These are phyloP conservation scores for Accipiter cooperii DNA, from an alignment of 2,113 vertebrate genomes.

Conservation along the genomic window DNA sequence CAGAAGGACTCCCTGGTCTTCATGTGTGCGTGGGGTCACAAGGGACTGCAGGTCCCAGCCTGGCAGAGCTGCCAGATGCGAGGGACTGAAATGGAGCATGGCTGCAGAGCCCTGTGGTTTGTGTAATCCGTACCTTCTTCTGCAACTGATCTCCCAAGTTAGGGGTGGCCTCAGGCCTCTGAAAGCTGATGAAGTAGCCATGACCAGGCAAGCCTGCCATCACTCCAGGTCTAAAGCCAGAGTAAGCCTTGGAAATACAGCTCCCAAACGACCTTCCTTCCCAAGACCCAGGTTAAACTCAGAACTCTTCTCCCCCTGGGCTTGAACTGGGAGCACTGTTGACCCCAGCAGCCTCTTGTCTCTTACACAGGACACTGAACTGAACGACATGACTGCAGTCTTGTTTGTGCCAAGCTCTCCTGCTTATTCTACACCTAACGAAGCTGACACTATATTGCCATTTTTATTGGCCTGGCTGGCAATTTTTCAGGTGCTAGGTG, in stretches of 20 bases:
- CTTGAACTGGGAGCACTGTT: neutral
- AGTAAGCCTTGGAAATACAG: neutral
- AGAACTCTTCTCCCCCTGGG: neutral
- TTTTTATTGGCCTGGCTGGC: slow-evolving; percentile 31
- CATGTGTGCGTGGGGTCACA: neutral
- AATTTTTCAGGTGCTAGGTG: slow-evolving; percentile 25
- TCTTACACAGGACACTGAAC: neutral
- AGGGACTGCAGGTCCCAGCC: neutral
- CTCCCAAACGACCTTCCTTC: neutral
- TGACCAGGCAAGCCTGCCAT: neutral
- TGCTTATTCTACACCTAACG: neutral
- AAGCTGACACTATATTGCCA: neutral
- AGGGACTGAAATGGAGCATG: neutral
- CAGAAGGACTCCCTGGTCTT: neutral
- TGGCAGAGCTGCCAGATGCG: neutral
- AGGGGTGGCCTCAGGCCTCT: neutral
- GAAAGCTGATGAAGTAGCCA: neutral
- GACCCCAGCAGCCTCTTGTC: neutral
- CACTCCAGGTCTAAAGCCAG: neutral
- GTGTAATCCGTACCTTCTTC: neutral
- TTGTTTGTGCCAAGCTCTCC: neutral
- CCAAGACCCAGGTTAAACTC: neutral
- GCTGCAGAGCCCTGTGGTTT: neutral
- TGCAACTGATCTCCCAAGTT: neutral
- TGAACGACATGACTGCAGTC: neutral